Conservation (phyloP, 2,888 invertebrate genomes). For the Neocrepidodera transversa region DNA sequence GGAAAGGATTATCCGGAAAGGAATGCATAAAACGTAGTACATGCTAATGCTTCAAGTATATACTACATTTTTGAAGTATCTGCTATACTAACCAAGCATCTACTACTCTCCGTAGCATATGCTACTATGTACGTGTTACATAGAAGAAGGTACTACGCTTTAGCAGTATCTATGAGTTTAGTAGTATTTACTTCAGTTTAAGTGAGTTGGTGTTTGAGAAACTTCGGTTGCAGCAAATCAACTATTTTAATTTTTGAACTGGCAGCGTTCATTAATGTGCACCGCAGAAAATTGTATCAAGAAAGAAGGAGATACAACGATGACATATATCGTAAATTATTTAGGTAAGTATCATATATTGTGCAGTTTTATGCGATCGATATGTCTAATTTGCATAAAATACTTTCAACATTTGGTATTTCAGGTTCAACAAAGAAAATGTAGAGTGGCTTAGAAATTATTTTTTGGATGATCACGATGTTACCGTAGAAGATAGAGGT, state of each 20-base stretch:
- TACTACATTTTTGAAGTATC: too few relatives aligned
- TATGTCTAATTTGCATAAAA: neutral
- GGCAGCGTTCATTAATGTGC: slow-evolving; percentile 1
- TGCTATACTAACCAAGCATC: too few relatives aligned
- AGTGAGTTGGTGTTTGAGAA: neutral
- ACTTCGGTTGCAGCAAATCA: neutral
- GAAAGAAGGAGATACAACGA: neutral
- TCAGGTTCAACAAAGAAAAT: too few relatives aligned
- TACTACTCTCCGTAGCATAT: too few relatives aligned
- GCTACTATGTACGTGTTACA: too few relatives aligned
- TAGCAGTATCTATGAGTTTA: too few relatives aligned
- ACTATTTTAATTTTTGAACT: neutral
- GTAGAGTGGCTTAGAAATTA: too few relatives aligned
- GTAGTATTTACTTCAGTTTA: too few relatives aligned
- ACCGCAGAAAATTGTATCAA: neutral
- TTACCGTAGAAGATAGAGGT: neutral
- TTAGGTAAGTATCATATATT: neutral
- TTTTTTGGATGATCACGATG: neutral
- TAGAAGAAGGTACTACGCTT: too few relatives aligned
- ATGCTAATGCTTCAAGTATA: too few relatives aligned
- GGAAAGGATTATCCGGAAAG: too few relatives aligned
- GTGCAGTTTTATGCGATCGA: neutral
- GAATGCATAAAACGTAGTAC: too few relatives aligned
- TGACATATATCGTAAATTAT: neutral
- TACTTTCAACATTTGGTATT: neutral